Evolutionary conservation across 2,113 vertebrate genomes (phyloP), one percentile per base, ranked within the genome.

Genomic region (Hucho hucho): DNA sequence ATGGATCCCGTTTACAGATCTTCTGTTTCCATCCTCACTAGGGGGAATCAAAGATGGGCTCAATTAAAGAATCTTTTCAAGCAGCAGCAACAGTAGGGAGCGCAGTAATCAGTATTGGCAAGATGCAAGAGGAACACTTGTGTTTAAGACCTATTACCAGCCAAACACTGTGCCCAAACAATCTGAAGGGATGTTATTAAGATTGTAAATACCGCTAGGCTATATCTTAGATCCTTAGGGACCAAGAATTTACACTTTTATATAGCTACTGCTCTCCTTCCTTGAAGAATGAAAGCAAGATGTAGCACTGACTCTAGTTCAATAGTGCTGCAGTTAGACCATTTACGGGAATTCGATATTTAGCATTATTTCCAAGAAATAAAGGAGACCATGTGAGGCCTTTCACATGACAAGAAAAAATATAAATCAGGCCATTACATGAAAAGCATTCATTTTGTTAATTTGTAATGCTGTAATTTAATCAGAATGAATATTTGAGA

Each of bases 401-500:
- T 64, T 69, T 70, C 3, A 43, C 58, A 77, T 26, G 6, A 53
- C n/a, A 25, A 22, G 61, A 61, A 69, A 46, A 20, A 32, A 53
- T 3, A 53, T 14, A 53, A 18, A 70, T 25, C n/a, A 66, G n/a
- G 13, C 43, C 37, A 63, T 76, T 63, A 29, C 25, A 47, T 71
- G 74, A 66, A 64, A 6, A 59, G 53, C 46, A 92, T 93, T 93
- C 88, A 90, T 46, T 90, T 87, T 91, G 89, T 92, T 89, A 91
- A 92, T 92, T 53, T 93, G 89, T 84, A 90, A 90, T 88, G 89
- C 91, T 89, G 86, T 93, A 94, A 95, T 92, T 94, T 91, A 90
- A 94, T 95, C 93, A 93, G 88, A 89, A 89, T 90, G 92, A 90
- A 92, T 85, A 93, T 92, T 90, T 78, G 91, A 90, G 86, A 84